Conservation (phyloP, 2,797 vertebrate species). For the Coilia nasus region DNA sequence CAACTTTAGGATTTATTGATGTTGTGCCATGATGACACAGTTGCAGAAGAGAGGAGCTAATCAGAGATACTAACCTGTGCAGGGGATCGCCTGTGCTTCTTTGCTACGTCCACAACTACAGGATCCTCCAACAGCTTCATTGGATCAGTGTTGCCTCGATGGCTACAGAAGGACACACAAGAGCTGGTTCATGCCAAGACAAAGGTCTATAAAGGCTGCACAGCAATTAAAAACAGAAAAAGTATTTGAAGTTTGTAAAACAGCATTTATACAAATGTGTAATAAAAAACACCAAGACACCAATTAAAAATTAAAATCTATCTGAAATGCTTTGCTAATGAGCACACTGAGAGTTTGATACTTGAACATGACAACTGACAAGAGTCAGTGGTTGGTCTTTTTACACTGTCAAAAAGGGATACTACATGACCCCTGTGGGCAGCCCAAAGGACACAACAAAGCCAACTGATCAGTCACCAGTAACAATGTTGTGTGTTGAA, state of each 20-base stretch:
- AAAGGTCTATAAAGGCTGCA: background rate
- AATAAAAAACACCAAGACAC: no score
- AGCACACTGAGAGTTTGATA: background rate
- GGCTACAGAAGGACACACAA: conserved; percentile 46
- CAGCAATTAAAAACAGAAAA: background rate
- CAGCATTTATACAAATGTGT: no score
- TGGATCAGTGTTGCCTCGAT: conserved; percentile 67
- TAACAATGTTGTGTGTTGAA: background rate
- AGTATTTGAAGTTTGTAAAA: background rate
- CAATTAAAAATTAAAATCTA: background rate
- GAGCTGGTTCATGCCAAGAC: background rate
- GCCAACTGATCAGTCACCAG: background rate
- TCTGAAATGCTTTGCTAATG: background rate
- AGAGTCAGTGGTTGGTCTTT: background rate
- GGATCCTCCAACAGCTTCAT: conserved; percentile 68
- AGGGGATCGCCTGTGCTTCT: conserved; percentile 64
- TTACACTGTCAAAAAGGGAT: background rate
- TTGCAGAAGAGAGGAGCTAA: background rate
- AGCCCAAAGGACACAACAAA: background rate
- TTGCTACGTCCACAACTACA: conserved; percentile 65
- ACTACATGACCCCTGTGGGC: background rate
- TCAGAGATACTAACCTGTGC: conserved; percentile 66
- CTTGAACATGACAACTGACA: background rate
- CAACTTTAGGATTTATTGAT: background rate
- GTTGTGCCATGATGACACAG: background rate